These are phyloP conservation scores for Alexandromys oeconomus DNA, from an alignment of 2,797 vertebrate species.

Conservation along the genomic window DNA sequence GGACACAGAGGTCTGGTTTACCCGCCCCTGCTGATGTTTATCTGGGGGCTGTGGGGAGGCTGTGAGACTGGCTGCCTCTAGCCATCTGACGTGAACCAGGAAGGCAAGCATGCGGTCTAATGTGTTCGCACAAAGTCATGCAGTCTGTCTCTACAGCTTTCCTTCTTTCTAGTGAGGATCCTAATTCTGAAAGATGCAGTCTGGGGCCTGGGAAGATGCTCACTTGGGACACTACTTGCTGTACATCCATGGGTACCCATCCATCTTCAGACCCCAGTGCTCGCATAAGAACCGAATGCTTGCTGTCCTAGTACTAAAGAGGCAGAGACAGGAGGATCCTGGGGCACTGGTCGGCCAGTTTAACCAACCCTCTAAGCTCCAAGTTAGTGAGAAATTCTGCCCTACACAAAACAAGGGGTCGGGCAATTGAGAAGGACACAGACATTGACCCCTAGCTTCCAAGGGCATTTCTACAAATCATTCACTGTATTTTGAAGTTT, in stretches of 20 bases:
- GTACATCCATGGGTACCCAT: not conserved
- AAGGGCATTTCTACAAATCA: not conserved
- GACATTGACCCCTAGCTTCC: not conserved
- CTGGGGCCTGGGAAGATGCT: not conserved
- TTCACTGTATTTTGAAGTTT: not conserved
- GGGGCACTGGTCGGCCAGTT: too few species aligned
- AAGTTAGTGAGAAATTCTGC: not conserved
- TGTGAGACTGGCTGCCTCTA: not conserved
- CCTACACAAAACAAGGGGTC: not conserved
- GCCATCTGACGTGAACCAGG: not conserved
- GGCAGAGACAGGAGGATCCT: not conserved
- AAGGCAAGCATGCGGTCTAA: rapidly evolving
- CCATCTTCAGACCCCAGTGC: not conserved
- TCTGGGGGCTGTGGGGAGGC: not conserved
- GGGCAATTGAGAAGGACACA: not conserved
- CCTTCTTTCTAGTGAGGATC: not conserved
- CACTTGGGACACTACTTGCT: not conserved
- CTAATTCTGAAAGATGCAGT: not conserved
- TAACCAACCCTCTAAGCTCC: not conserved
- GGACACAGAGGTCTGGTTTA: too few species aligned
- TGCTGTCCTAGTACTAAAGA: not conserved
- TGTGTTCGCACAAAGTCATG: rapidly evolving
- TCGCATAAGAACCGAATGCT: not conserved
- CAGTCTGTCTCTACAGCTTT: not conserved
- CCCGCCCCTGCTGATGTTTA: not conserved